Evolutionary conservation across 2,888 invertebrate genomes (phyloP).

Genomic region (Oxyscelio sp.): DNA sequence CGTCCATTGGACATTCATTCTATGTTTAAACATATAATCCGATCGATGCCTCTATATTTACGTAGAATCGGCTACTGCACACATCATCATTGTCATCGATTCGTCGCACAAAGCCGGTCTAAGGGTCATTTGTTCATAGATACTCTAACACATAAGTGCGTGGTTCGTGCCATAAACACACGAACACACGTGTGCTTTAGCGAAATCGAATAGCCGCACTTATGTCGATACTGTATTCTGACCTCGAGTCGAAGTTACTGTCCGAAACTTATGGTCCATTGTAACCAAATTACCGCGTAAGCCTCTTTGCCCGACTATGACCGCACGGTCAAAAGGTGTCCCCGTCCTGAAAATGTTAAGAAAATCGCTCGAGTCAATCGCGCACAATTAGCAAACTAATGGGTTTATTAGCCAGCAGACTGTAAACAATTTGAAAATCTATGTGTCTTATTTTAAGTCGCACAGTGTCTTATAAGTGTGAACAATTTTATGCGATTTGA

Average conservation of each 20-base stretch:
- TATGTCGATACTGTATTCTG: constrained; percentile 55
- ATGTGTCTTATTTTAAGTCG: too few species aligned
- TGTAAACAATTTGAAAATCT: too few species aligned
- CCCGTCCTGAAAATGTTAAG: not conserved
- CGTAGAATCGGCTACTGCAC: constrained; percentile 53
- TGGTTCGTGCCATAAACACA: constrained; percentile 50
- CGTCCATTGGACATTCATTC: constrained; percentile 36
- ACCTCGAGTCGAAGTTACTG: constrained; percentile 55
- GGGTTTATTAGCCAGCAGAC: too few species aligned
- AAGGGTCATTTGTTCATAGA: constrained; percentile 80
- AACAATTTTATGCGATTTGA: too few species aligned
- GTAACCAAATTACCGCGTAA: constrained; percentile 70
- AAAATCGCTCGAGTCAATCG: not conserved
- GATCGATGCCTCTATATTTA: constrained; percentile 64
- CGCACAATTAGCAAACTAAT: not conserved
- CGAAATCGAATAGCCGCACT: constrained; percentile 62
- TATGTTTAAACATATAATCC: constrained; percentile 48
- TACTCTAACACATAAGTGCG: constrained; percentile 51
- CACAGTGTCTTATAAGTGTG: too few species aligned
- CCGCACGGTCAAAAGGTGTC: constrained; percentile 4
- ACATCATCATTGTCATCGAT: constrained; percentile 64
- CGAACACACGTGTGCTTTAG: constrained; percentile 48
- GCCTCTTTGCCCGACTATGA: constrained; percentile 45
- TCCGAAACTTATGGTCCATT: constrained; percentile 55
- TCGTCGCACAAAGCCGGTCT: constrained; percentile 76